phyloP scores from a whole-genome alignment of 2,113 vertebrate genomes.

The Leucoraja erinaceus region DNA sequence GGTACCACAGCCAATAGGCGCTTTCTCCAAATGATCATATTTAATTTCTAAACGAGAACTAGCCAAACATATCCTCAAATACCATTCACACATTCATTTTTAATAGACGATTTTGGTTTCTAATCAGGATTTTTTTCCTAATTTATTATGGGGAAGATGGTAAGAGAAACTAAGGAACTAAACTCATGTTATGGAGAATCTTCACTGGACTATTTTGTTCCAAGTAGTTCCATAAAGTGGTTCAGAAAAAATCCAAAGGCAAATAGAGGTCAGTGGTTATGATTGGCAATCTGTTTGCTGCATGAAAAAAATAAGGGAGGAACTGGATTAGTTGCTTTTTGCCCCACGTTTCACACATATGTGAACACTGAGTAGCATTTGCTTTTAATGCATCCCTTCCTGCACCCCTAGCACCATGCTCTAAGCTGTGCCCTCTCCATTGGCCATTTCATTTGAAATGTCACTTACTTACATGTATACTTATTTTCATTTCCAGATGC shows the following conservation, averaged over 20 bases:
- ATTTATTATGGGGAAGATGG: background rate
- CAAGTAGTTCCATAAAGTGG: background rate
- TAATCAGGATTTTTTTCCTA: too few relatives aligned
- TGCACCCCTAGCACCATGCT: background rate
- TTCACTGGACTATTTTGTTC: background rate
- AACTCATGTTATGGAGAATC: background rate
- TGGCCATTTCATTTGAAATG: background rate
- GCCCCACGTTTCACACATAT: background rate
- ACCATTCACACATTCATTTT: background rate
- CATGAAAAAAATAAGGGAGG: background rate
- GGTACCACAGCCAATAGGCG: background rate
- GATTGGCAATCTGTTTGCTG: too few relatives aligned
- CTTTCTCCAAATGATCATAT: background rate
- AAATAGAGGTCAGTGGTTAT: background rate
- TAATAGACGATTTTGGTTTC: too few relatives aligned
- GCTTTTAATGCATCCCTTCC: background rate
- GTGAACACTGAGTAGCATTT: background rate
- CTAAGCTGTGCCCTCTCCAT: background rate
- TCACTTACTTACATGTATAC: background rate
- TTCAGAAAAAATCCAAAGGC: background rate
- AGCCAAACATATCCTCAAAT: background rate
- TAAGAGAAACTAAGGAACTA: background rate
- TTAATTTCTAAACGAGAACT: background rate
- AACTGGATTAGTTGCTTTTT: background rate
- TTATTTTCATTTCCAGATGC: background rate